A percentile compares a stretch with the other conserved stretches of the same genome.
Conservation (phyloP, 2,797 vertebrate species). For the Cottoperca gobio region DNA sequence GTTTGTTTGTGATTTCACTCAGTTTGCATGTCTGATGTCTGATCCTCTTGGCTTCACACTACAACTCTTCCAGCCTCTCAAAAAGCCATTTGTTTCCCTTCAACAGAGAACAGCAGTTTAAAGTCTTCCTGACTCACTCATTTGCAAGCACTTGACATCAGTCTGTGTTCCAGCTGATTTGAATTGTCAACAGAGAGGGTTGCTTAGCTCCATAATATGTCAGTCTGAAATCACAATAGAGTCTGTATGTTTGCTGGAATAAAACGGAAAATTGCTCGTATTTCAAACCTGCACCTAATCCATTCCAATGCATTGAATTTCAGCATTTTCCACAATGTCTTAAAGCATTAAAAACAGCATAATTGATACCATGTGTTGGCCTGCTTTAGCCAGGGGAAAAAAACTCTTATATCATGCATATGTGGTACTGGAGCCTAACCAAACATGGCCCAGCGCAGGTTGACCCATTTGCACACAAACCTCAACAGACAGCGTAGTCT, state of each 20-base stretch:
- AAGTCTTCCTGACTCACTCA: constrained; percentile 38
- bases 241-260: constrained; percentile 27
- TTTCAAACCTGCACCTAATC: constrained; percentile 29
- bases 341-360: constrained; percentile 34
- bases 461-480: constrained; percentile 53
- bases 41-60: constrained; percentile 7
- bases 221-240: constrained; percentile 39
- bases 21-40: constrained; percentile 38
- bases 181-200: constrained; percentile 39
- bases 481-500: constrained; percentile 46
- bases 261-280: constrained; percentile 43
- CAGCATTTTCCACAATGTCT: constrained; percentile 44
- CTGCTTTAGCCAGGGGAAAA: constrained; percentile 22
- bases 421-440: constrained; percentile 45
- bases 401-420: constrained; percentile 41
- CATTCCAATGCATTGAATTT: constrained; percentile 40
- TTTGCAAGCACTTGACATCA: constrained; percentile 56
- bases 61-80: constrained; percentile 13
- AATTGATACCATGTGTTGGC: constrained; percentile 52
- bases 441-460: constrained; percentile 43
- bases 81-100: constrained; percentile 56
- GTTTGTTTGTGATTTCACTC: constrained; percentile 34
- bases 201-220: constrained; percentile 34
- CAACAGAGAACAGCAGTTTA: constrained; percentile 37
- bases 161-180: constrained; percentile 51